These are phyloP conservation scores for Phallusia fumigata DNA, from an alignment of 23 tunicate species.

Conservation along the genomic window DNA sequence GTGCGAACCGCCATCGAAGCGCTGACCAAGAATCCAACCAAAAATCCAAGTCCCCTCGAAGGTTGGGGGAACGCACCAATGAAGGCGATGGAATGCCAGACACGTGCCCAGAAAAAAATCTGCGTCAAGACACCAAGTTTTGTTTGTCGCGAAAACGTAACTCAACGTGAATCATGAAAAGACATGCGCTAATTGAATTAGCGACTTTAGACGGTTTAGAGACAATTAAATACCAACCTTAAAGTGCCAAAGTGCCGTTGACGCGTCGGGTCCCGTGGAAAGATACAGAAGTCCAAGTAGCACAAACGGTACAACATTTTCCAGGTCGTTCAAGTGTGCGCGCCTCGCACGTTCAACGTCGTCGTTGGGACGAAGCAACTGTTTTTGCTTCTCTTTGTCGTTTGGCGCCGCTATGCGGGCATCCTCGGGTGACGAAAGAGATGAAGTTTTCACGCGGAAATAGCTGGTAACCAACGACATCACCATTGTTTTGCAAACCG, in stretches of 20 bases:
- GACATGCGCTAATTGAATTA: too few species aligned
- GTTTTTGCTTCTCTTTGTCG: slow-evolving; percentile 47
- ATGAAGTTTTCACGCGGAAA: neutral
- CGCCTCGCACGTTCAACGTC: slow-evolving; percentile 68
- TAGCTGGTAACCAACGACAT: slow-evolving; percentile 28
- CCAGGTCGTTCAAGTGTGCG: slow-evolving; percentile 85
- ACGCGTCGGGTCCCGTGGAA: slow-evolving; percentile 48
- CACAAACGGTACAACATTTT: slow-evolving; percentile 80
- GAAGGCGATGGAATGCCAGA: slow-evolving; percentile 33
- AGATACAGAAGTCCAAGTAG: slow-evolving; percentile 54
- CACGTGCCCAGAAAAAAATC: slow-evolving; percentile 35
- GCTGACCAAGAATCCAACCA: slow-evolving; percentile 10
- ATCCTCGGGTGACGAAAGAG: slow-evolving; percentile 33
- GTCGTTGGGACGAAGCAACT: slow-evolving; percentile 22
- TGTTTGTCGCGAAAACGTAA: too few species aligned
- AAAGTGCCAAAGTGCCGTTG: slow-evolving; percentile 61
- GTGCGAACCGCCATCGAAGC: neutral
- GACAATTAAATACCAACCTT: slow-evolving; percentile 38
- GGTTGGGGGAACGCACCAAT: slow-evolving; percentile 31
- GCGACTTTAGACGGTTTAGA: too few species aligned
- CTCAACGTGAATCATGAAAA: too few species aligned
- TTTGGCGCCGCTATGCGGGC: slow-evolving; percentile 34
- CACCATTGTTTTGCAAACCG: slow-evolving; percentile 22
- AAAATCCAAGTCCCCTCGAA: slow-evolving; percentile 17
- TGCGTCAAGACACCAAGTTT: neutral